phyloP scores from a whole-genome alignment of 2,888 invertebrate genomes.

The Entomobrya multifasciata region DNA sequence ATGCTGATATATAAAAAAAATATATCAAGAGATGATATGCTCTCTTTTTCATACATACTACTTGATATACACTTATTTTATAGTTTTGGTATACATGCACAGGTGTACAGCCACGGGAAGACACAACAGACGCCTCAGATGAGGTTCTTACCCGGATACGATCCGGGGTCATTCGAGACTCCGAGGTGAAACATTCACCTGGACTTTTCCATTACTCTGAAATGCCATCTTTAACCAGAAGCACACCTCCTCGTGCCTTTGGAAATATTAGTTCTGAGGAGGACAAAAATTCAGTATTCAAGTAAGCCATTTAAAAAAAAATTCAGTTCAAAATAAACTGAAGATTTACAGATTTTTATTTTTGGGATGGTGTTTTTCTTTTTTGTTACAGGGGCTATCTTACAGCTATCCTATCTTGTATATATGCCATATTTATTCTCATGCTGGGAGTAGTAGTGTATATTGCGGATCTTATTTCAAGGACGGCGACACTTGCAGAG shows the following conservation, averaged over 20 bases:
- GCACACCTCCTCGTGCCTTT: conserved; percentile 76
- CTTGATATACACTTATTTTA: not conserved
- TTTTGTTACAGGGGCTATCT: conserved; percentile 86
- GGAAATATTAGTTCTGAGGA: conserved; percentile 80
- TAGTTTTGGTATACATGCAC: not conserved
- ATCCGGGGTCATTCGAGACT: conserved; percentile 72
- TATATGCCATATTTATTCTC: conserved; percentile 87
- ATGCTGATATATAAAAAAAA: too few relatives aligned
- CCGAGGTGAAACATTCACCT: conserved; percentile 74
- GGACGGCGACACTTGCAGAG: conserved; percentile 83
- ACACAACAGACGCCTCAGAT: conserved; percentile 64
- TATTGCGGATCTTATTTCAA: conserved; percentile 84
- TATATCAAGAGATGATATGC: not conserved
- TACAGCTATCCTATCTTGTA: conserved; percentile 85
- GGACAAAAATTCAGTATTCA: conserved; percentile 81
- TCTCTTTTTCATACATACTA: not conserved
- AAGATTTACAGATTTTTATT: not conserved
- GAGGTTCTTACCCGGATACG: conserved; percentile 77
- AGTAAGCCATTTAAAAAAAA: conserved; percentile 31
- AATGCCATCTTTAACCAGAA: conserved; percentile 73
- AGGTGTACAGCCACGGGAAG: conserved; percentile 60
- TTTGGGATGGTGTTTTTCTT: conserved; percentile 75
- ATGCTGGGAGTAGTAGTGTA: conserved; percentile 86
- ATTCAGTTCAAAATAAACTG: too few relatives aligned
- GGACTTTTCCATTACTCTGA: conserved; percentile 75